These are phyloP conservation scores for Ectobius pallidus DNA, from an alignment of 2,888 invertebrate species.

Conservation along the genomic window DNA sequence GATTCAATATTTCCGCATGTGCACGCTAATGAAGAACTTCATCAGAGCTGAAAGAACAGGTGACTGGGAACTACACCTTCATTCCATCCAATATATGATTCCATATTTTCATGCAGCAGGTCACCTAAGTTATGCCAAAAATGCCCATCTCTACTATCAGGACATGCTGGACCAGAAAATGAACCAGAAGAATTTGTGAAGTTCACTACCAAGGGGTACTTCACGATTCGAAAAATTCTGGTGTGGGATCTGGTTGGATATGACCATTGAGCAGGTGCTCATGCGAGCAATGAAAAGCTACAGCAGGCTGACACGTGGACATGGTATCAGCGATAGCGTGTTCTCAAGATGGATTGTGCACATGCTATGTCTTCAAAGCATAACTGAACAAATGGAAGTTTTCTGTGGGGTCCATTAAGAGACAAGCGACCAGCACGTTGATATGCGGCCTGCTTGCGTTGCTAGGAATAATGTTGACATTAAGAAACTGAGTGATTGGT, in stretches of 20 bases:
- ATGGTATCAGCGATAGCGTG: too few relatives aligned
- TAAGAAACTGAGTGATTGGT: too few relatives aligned
- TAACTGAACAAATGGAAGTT: slow-evolving; percentile 10
- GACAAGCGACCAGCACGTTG: neutral
- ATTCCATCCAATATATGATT: neutral
- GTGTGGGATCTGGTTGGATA: slow-evolving; percentile 10
- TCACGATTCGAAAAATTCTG: slow-evolving; percentile 10
- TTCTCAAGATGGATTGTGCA: too few relatives aligned
- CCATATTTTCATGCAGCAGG: neutral
- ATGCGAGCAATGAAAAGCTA: neutral
- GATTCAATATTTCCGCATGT: neutral
- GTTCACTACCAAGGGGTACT: neutral
- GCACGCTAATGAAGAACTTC: neutral
- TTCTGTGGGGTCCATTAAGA: neutral
- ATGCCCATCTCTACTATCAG: too few relatives aligned
- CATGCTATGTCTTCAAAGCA: too few relatives aligned
- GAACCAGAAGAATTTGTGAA: neutral
- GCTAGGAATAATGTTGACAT: too few relatives aligned
- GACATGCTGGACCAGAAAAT: too few relatives aligned
- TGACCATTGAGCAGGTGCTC: slow-evolving; percentile 6
- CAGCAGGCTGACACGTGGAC: too few relatives aligned
- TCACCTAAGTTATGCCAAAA: neutral
- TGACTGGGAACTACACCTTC: neutral
- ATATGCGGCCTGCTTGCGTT: too few relatives aligned
- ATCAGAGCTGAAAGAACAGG: slow-evolving; percentile 5